These are phyloP conservation scores for Megaceryle maxima DNA, from an alignment of 2,113 vertebrate genomes.

Conservation along the genomic window DNA sequence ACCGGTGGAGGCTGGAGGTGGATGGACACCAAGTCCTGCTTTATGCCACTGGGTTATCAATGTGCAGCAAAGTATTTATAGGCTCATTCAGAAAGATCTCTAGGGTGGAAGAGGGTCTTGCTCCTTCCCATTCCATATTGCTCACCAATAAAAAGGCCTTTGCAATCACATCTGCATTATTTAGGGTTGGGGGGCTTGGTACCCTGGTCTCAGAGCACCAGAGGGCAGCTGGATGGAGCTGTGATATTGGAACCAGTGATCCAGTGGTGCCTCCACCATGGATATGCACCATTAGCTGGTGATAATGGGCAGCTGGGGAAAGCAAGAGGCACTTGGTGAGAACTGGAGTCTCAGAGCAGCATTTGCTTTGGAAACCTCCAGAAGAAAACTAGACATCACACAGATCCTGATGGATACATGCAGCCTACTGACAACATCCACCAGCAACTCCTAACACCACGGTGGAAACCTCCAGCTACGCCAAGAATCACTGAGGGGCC, in stretches of 20 bases:
- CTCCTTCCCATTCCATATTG: neutral
- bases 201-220: neutral
- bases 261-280: rapidly evolving
- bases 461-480: neutral
- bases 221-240: neutral
- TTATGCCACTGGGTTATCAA: rapidly evolving
- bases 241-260: neutral
- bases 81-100: neutral
- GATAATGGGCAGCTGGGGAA: neutral
- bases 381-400: neutral
- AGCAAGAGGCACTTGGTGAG: neutral
- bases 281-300: neutral
- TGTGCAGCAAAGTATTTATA: neutral
- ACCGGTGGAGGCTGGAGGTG: neutral
- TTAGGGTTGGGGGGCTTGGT: neutral
- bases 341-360: rapidly evolving
- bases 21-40: neutral
- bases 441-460: neutral
- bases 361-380: neutral
- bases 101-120: neutral
- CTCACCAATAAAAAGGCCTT: neutral
- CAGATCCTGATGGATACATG: rapidly evolving
- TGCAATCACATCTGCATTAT: neutral
- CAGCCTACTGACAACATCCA: neutral
- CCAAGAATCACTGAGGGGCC: neutral